phyloP scores from a whole-genome alignment of 2,888 invertebrate genomes.

The Drosophila crucigera region DNA sequence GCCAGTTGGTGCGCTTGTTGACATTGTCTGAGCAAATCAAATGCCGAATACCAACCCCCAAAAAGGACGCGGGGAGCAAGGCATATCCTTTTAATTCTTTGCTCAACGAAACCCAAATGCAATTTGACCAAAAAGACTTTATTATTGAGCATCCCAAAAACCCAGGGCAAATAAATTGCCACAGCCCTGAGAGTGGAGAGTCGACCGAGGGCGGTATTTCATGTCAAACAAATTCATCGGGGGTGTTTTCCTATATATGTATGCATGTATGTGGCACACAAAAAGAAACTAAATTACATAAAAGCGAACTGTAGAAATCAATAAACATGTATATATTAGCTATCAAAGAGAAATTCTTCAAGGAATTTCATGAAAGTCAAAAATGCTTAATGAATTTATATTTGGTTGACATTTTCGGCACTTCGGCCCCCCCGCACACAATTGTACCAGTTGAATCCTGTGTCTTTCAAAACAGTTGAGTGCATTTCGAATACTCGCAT shows the following conservation, averaged over 20 bases:
- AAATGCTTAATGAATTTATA: constrained; percentile 37
- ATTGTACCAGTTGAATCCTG: constrained; percentile 22
- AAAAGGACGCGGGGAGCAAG: constrained; percentile 18
- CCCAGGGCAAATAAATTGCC: constrained; percentile 64
- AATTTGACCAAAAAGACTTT: constrained; percentile 72
- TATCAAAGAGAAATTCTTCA: constrained; percentile 28
- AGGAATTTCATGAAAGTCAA: constrained; percentile 27
- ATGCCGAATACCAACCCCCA: constrained; percentile 46
- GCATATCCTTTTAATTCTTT: constrained; percentile 66
- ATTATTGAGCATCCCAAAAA: constrained; percentile 54
- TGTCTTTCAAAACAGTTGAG: constrained; percentile 14
- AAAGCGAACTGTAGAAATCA: constrained; percentile 50
- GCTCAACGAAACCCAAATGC: constrained; percentile 59
- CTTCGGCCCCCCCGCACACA: constrained; percentile 27
- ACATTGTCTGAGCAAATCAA: constrained; percentile 51
- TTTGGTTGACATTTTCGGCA: constrained; percentile 13
- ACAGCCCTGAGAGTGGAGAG: constrained; percentile 21
- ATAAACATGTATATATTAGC: constrained; percentile 50
- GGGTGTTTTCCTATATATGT: constrained; percentile 44
- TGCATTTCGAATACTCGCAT: constrained; percentile 38
- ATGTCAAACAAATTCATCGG: constrained; percentile 42
- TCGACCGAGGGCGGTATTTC: constrained; percentile 42
- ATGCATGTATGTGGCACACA: constrained; percentile 7
- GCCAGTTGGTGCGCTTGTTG: constrained; percentile 56
- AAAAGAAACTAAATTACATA: constrained; percentile 42